Base-by-base conservation (phyloP, 1,140 invertebrate genomes). In the Hermatobates lingyangjiaoensis region DNA sequence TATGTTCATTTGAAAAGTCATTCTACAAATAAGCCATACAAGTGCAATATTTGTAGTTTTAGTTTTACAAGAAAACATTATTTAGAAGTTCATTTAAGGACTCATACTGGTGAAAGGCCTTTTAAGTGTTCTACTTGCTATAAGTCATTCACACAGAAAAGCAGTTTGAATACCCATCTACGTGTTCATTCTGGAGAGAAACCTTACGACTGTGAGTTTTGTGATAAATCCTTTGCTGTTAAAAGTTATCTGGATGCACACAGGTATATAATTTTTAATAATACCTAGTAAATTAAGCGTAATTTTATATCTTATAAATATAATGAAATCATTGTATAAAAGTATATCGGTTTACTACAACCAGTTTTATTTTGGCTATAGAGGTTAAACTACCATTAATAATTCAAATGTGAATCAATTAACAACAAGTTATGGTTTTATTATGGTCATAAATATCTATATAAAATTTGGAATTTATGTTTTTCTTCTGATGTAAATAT, bases 1-100 rank as follows among this genome's bases (percentile, higher is more conserved):
- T 83, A 84, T 60, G 81, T 83, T 59, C 81, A 84, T 64, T 80
- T 83, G 77, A 83, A 83, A 65, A 68, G 81, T 46, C 80, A 84
- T 65, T 83, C 80, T 26, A 76, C 77, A 44, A 80, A 78, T 60
- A 84, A 84, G 63, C 80, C 80, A 25, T 84, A 79, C 75, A 68
- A 79, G 68, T 77, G 87, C 74, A 73, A 84, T 65, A 73, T 76
- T 72, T 66, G 66, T 64, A 72, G 80, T 62, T 81, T 81, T 65
- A 75, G 75, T 64, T 80, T 79, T 65, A 77, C 76, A 60, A 74
- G 77, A 61, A 80, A 80, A 66, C 76, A 76, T 60, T 79, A 79
- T 63, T 67, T 79, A 57, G 74, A 82, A 71, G 80, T 83, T 2
- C 59, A 60, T 38, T n/a, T 58, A 20, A 60, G 74, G 45, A 68